Evolutionary conservation across 2,113 vertebrate species (phyloP).

Genomic region (Hippocampus barbouri): DNA sequence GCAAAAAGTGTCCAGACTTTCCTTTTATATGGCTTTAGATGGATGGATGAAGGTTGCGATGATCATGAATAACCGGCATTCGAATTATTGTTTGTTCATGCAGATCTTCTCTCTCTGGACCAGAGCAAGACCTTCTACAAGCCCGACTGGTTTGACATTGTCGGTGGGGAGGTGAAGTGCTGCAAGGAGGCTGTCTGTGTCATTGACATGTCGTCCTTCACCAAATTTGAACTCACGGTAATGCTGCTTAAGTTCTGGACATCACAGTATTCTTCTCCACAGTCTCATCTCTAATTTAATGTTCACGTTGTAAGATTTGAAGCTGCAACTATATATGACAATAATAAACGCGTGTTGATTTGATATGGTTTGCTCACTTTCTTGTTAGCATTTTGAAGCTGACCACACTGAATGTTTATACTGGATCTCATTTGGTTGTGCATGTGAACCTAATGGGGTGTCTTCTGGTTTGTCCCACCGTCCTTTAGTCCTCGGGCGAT

Average conservation of each 20-base stretch:
- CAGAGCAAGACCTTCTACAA: constrained; percentile 99
- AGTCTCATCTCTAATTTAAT: too few species aligned
- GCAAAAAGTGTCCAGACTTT: too few species aligned
- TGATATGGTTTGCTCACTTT: background rate
- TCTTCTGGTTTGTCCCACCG: constrained; percentile 14
- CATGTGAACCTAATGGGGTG: background rate
- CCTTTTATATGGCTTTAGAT: background rate
- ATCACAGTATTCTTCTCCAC: too few species aligned
- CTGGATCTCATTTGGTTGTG: background rate
- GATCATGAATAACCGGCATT: background rate
- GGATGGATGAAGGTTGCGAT: background rate
- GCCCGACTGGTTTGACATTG: constrained; percentile 98
- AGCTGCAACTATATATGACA: too few species aligned
- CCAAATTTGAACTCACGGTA: constrained; percentile 96
- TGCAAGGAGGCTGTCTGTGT: constrained; percentile 96
- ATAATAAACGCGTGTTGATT: too few species aligned
- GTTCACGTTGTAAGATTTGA: too few species aligned
- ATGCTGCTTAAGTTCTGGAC: constrained; percentile 55
- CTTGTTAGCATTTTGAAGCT: background rate
- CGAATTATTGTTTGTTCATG: constrained; percentile 3
- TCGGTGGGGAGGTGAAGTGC: constrained; percentile 94
- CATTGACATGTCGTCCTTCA: constrained; percentile 99
- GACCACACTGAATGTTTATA: background rate
- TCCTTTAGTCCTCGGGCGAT: constrained; percentile 75
- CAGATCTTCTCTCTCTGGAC: constrained; percentile 89